A percentile compares a stretch with the other conserved stretches of the same genome.
These are phyloP conservation scores for Saccopteryx bilineata DNA, from an alignment of 2,113 vertebrate species.

Conservation along the genomic window DNA sequence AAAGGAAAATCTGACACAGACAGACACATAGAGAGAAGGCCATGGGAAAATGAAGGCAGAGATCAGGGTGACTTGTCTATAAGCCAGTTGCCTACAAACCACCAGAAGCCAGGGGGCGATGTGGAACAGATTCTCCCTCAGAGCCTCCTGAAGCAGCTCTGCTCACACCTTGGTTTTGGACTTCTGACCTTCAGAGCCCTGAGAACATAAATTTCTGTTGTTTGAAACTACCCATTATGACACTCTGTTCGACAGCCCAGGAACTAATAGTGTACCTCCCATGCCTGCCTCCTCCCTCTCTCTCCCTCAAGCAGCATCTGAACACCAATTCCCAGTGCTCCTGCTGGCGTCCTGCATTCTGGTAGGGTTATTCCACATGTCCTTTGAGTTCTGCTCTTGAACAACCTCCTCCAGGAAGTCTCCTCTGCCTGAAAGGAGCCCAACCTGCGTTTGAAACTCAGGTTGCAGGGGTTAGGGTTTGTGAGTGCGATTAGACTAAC, in stretches of 20 bases:
- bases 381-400: not conserved
- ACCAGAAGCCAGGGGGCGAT: not conserved
- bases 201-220: not conserved
- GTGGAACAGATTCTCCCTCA: not conserved
- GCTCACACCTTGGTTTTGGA: not conserved
- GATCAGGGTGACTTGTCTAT: not conserved
- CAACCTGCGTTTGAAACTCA: accelerated
- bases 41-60: not conserved
- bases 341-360: not conserved
- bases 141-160: not conserved
- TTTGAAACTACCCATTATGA: not conserved
- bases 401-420: not conserved
- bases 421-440: not conserved
- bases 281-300: not conserved
- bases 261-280: not conserved
- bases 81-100: not conserved
- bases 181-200: not conserved
- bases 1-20: not conserved
- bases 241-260: not conserved
- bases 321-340: not conserved
- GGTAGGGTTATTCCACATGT: too few relatives aligned
- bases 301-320: not conserved
- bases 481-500: not conserved
- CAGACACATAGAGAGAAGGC: not conserved
- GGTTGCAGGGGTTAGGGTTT: accelerated